A percentile compares a stretch with the other conserved stretches of the same genome.
Evolutionary conservation across 2,888 invertebrate species (phyloP).

Genomic region (Zhuqinia jingwanae): DNA sequence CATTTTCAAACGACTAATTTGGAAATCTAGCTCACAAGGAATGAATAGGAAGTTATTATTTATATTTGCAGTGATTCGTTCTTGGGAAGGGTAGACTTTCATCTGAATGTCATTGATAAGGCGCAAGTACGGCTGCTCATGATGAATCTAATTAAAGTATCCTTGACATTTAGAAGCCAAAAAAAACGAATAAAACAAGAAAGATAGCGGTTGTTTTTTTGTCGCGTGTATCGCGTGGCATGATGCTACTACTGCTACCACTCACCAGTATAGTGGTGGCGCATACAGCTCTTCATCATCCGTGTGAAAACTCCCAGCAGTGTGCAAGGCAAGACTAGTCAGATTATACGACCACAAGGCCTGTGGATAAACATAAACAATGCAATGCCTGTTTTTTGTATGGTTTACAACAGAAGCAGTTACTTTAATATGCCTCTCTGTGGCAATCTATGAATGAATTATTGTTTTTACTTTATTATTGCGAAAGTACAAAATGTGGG

Average conservation of each 20-base stretch:
- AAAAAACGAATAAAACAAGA: background rate
- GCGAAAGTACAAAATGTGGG: slow-evolving; percentile 11
- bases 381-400: no score
- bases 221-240: slow-evolving; percentile 31
- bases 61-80: background rate
- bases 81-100: background rate
- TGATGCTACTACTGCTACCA: no score
- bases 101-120: background rate
- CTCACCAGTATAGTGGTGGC: background rate
- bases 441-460: no score
- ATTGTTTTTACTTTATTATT: background rate
- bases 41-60: background rate
- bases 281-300: background rate
- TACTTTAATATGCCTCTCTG: no score
- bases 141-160: slow-evolving; percentile 21
- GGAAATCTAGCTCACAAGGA: background rate
- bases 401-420: no score
- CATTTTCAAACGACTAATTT: slow-evolving; percentile 28
- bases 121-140: background rate
- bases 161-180: slow-evolving; percentile 38
- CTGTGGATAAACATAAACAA: no score
- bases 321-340: background rate
- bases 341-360: no score
- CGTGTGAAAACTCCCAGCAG: background rate
- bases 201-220: background rate